phyloP scores from a whole-genome alignment of 1,140 invertebrate genomes.

The Samia ricini region DNA sequence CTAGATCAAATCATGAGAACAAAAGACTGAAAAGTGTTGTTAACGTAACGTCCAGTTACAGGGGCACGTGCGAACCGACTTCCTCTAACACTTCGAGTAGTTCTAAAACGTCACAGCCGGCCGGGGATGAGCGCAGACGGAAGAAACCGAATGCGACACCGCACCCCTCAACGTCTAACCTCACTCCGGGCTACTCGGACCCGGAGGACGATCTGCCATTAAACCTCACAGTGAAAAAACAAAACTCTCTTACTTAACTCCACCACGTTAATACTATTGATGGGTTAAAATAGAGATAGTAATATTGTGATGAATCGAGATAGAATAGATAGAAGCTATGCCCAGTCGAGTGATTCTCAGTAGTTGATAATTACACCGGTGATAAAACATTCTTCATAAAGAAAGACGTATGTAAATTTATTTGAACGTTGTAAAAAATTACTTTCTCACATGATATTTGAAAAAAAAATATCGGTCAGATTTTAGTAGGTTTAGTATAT shows the following conservation, averaged over 20 bases:
- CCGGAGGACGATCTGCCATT: constrained; percentile 53
- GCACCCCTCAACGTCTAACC: neutral
- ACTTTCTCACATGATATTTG: neutral
- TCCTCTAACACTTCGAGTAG: neutral
- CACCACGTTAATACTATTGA: neutral
- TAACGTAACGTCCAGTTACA: constrained; percentile 46
- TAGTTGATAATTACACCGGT: neutral
- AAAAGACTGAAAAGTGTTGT: constrained; percentile 68
- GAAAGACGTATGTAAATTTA: neutral
- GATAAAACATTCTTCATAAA: neutral
- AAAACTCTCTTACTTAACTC: neutral
- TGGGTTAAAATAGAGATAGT: neutral
- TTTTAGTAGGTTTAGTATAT: neutral
- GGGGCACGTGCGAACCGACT: constrained; percentile 14
- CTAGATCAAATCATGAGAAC: constrained; percentile 37
- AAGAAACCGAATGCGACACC: neutral
- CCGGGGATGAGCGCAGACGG: neutral
- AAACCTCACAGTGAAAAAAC: constrained; percentile 45
- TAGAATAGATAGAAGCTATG: neutral
- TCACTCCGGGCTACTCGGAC: constrained; percentile 27
- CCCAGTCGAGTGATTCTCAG: neutral
- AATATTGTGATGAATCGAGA: neutral
- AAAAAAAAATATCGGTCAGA: neutral
- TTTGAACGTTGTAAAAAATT: neutral
- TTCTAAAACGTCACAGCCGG: neutral